These are phyloP conservation scores for Esox masquinongy DNA, from an alignment of 2,797 vertebrate genomes.

Conservation along the genomic window DNA sequence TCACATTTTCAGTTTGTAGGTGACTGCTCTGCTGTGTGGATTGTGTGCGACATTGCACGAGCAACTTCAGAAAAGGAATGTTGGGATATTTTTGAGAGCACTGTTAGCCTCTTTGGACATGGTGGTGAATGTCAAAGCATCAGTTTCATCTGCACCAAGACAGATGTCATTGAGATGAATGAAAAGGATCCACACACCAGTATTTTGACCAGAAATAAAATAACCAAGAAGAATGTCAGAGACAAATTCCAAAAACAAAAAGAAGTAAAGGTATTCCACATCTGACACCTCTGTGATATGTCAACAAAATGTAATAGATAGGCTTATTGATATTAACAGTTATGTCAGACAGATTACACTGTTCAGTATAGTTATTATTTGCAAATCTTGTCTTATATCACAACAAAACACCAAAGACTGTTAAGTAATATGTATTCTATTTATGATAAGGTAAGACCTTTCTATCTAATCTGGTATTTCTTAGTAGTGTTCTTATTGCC, in stretches of 20 bases:
- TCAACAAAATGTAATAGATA: neutral
- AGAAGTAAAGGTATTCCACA: conserved; percentile 27
- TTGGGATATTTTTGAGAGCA: conserved; percentile 47
- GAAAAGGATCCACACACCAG: fast-evolving
- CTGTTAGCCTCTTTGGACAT: conserved; percentile 38
- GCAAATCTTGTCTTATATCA: neutral
- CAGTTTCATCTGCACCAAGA: conserved; percentile 56
- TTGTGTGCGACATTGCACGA: conserved; percentile 44
- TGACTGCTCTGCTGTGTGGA: conserved; percentile 52
- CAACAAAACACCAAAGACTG: too few species aligned
- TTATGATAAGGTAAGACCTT: too few species aligned
- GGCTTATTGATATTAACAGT: neutral
- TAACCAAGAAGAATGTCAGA: conserved; percentile 23
- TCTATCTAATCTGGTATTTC: neutral
- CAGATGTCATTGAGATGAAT: neutral
- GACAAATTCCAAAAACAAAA: conserved; percentile 12
- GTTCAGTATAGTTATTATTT: neutral
- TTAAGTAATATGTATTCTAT: too few species aligned
- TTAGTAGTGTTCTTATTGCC: neutral
- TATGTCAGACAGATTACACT: neutral
- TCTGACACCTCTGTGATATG: neutral
- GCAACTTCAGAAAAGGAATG: conserved; percentile 30
- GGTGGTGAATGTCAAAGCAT: conserved; percentile 47
- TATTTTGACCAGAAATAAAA: conserved; percentile 3
- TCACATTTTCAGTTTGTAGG: conserved; percentile 37